phyloP scores from a whole-genome alignment of 2,797 vertebrate species.

The Aplochiton taeniatus region DNA sequence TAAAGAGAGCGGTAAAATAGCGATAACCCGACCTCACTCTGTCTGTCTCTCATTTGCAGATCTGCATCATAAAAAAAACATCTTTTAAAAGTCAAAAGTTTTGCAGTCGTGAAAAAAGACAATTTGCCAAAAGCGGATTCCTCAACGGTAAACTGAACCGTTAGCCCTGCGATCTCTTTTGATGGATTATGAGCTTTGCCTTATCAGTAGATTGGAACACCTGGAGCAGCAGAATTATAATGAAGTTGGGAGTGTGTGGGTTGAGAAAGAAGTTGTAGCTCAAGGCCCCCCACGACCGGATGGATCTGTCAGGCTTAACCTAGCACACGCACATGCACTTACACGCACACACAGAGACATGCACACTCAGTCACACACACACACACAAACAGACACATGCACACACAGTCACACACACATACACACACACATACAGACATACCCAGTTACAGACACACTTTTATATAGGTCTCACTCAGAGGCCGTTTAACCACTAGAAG shows the following conservation, averaged over 20 bases:
- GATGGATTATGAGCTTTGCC: slow-evolving; percentile 73
- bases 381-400: not conserved
- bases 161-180: slow-evolving; percentile 59
- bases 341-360: not conserved
- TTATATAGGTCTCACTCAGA: slow-evolving; percentile 16
- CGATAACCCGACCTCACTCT: slow-evolving; percentile 25
- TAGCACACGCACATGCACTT: not conserved
- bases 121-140: slow-evolving; percentile 56
- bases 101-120: slow-evolving; percentile 37
- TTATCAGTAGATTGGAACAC: slow-evolving; percentile 74
- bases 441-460: not conserved
- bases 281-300: slow-evolving; percentile 25
- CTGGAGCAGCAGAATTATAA: slow-evolving; percentile 65
- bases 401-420: not conserved
- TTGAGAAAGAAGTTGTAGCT: slow-evolving; percentile 29
- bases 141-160: slow-evolving; percentile 62
- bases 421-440: not conserved
- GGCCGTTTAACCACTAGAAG: slow-evolving; percentile 35
- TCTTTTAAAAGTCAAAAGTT: slow-evolving; percentile 41
- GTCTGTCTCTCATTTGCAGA: slow-evolving; percentile 21
- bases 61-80: slow-evolving; percentile 21
- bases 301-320: slow-evolving; percentile 40
- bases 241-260: slow-evolving; percentile 48
- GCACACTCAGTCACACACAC: not conserved
- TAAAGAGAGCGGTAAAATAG: not conserved